These are phyloP conservation scores for Ormyrus nitidulus DNA, from an alignment of 2,888 invertebrate species.

Conservation along the genomic window DNA sequence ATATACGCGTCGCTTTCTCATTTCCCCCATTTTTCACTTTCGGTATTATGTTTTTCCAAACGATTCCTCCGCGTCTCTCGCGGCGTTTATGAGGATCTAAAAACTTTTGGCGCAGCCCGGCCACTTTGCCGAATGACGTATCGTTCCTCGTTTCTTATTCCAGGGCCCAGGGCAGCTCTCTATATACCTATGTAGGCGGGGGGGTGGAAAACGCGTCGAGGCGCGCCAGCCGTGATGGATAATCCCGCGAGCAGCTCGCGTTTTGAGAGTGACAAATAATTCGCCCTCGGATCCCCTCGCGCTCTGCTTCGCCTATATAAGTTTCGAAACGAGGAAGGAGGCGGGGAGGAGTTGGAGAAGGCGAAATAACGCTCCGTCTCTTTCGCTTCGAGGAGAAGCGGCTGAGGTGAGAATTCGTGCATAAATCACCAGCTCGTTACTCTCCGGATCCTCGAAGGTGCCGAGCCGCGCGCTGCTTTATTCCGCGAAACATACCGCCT, in stretches of 20 bases:
- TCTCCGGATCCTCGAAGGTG: not conserved
- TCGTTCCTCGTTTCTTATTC: too few species aligned
- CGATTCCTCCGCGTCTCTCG: not conserved
- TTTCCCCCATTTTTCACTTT: not conserved
- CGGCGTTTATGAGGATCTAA: not conserved
- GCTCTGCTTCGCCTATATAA: not conserved
- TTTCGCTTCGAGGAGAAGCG: too few species aligned
- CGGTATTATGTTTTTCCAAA: not conserved
- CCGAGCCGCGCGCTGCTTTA: not conserved
- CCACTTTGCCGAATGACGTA: too few species aligned
- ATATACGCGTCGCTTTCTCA: too few species aligned
- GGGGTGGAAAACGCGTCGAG: too few species aligned
- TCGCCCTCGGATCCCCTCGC: not conserved
- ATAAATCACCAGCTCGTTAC: conserved; percentile 42
- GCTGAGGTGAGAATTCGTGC: conserved; percentile 6
- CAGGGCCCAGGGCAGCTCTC: too few species aligned
- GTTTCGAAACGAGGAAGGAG: too few species aligned
- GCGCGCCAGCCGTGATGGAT: not conserved
- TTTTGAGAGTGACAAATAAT: conserved; percentile 35
- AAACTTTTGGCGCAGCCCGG: not conserved
- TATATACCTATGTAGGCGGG: too few species aligned
- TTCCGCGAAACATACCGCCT: not conserved
- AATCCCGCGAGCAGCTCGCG: not conserved
- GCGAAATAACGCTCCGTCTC: too few species aligned
- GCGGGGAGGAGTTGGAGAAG: too few species aligned